These are phyloP conservation scores for Phymanthus crucifer DNA, from an alignment of 92 coral and sea anemone genomes.

Conservation along the genomic window DNA sequence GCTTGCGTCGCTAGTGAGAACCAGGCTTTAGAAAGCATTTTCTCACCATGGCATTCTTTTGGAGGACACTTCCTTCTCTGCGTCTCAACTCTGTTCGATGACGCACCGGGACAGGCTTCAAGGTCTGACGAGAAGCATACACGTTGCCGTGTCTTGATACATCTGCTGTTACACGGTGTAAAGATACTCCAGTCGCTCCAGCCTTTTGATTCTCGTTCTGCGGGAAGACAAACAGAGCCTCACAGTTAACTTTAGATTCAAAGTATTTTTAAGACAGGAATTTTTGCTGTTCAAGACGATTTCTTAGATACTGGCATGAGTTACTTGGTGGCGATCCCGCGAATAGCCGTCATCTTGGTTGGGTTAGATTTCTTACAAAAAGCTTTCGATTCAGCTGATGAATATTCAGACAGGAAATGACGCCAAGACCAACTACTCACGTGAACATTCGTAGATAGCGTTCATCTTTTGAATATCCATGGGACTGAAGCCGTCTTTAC, in stretches of 20 bases:
- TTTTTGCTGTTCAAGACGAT: too few species aligned
- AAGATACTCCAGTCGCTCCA: slow-evolving; percentile 93
- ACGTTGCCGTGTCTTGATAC: slow-evolving; percentile 83
- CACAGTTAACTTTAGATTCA: too few species aligned
- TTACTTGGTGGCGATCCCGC: too few species aligned
- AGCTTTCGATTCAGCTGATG: too few species aligned
- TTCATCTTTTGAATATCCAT: slow-evolving; percentile 83
- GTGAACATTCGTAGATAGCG: slow-evolving; percentile 67
- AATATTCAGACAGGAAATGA: not conserved
- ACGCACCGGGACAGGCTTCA: slow-evolving; percentile 79
- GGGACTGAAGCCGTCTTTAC: slow-evolving; percentile 71
- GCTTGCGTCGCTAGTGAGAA: too few species aligned
- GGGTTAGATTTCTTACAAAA: too few species aligned
- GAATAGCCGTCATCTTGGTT: too few species aligned
- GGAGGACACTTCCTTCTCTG: slow-evolving; percentile 64
- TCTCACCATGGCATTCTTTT: slow-evolving; percentile 81
- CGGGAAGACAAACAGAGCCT: not conserved
- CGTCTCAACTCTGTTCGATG: slow-evolving; percentile 71
- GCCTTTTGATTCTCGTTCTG: slow-evolving; percentile 53
- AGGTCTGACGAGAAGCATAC: slow-evolving; percentile 70
- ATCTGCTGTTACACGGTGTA: slow-evolving; percentile 83
- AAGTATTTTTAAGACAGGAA: too few species aligned
- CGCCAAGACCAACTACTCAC: slow-evolving; percentile 39
- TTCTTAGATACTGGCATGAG: too few species aligned
- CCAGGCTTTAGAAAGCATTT: too few species aligned